Evolutionary conservation across 2,113 vertebrate genomes (phyloP).

Genomic region (Aldabrachelys gigantea): DNA sequence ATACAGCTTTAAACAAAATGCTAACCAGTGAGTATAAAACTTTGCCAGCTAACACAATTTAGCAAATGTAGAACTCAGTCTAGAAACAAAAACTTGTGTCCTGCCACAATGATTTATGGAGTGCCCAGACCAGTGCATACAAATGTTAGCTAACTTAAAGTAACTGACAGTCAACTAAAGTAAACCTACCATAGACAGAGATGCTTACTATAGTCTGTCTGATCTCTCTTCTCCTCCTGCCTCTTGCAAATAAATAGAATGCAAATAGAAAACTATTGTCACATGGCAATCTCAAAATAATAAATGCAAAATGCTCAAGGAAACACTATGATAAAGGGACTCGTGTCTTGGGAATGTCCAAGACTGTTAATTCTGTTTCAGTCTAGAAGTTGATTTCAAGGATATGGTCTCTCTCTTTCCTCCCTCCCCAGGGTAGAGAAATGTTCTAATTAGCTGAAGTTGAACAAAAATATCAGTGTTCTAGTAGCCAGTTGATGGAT

Average conservation of each 20-base stretch:
- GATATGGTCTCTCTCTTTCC: neutral
- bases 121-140: neutral
- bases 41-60: neutral
- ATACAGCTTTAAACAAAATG: neutral
- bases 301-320: neutral
- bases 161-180: neutral
- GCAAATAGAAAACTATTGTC: neutral
- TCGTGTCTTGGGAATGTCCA: neutral
- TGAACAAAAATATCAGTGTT: neutral
- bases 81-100: neutral
- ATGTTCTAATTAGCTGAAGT: neutral
- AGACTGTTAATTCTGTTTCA: neutral
- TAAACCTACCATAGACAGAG: neutral
- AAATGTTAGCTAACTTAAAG: neutral
- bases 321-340: neutral
- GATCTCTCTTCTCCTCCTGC: neutral
- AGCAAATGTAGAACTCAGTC: neutral
- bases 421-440: neutral
- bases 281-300: neutral
- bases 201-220: neutral
- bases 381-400: neutral
- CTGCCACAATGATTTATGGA: neutral
- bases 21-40: neutral
- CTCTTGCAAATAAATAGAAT: neutral
- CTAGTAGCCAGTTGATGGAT: neutral